Base-by-base conservation (phyloP, 2,113 vertebrate genomes). In the Scomber colias region DNA sequence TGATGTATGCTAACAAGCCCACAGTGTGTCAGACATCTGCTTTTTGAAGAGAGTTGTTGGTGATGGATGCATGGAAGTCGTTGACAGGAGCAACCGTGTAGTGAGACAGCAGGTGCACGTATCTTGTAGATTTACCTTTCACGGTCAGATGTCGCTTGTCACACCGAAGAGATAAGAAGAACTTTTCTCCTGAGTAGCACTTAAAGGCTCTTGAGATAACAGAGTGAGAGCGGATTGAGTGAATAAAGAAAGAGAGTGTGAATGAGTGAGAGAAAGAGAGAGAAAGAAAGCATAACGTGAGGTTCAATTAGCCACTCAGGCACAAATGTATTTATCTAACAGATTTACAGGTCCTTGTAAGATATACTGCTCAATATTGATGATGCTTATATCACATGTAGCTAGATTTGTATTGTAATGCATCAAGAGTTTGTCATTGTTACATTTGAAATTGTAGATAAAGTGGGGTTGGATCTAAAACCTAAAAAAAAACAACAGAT, bases 161-260 rank as follows among this genome's bases (percentile, higher is more conserved):
- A 72, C 50, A 17, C 31, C 56, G 49, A 73, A 59, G 63, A 71
- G 55, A 60, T 44, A 35, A 48, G 81, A 70, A 27, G 24, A 55
- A 16, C 45, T 16, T 75, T 68, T 72, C 44, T 55, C 46, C 40
- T 46, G 21, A 71, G 69, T 31, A 62, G 66, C 63, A 50, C 12
- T 3, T 51, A 77, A 67, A 83, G 57, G 72, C 81, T 83, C 67
- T 80, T 62, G 67, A 82, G 84, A 83, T 84, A 71, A 85, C 16
- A 13, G 68, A 71, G 60, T 30, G 75, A 77, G 53, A 70, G 66
- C 67, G 16, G 76, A 55, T 44, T 49, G 40, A 70, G 27, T 48
- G 24, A 62, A 24, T 15, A 21, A 45, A 73, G 10, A 14, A 55
- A 17, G 19, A 0, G 51, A 17, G 53, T 30, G 44, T 70, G 76